A percentile compares a stretch with the other conserved stretches of the same genome.
Conservation (phyloP, 2,888 invertebrate species). For the Punctoribates punctum region DNA sequence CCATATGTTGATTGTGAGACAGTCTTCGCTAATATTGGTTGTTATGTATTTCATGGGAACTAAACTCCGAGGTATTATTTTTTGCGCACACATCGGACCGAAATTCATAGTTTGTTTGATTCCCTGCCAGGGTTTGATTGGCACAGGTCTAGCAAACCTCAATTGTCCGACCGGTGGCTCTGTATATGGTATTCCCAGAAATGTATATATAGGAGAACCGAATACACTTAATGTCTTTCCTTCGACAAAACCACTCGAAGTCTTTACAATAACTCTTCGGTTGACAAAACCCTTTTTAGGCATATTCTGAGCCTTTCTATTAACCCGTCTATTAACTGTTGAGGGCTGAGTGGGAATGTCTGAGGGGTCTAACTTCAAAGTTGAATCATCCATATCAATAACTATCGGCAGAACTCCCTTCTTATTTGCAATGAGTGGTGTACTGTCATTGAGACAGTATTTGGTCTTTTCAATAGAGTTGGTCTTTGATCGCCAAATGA, state of each 20-base stretch:
- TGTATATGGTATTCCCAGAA: conserved; percentile 40
- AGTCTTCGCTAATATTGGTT: not conserved
- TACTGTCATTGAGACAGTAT: not conserved
- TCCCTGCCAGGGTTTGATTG: not conserved
- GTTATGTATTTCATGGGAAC: no score
- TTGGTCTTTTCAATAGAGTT: not conserved
- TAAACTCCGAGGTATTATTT: not conserved
- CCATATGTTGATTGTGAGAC: conserved; percentile 17
- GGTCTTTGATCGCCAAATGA: not conserved
- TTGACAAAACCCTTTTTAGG: not conserved
- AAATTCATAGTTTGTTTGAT: conserved; percentile 7
- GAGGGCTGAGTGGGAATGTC: not conserved
- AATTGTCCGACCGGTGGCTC: conserved; percentile 27
- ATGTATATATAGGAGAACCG: not conserved
- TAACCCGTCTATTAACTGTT: not conserved
- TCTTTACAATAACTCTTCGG: not conserved
- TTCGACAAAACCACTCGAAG: not conserved
- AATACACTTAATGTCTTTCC: not conserved
- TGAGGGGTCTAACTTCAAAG: not conserved
- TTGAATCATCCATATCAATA: conserved; percentile 7
- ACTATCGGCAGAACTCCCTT: not conserved
- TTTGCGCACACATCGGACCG: not conserved
- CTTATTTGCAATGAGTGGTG: not conserved
- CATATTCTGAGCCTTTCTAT: not conserved
- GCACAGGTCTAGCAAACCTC: conserved; percentile 3